A percentile compares a stretch with the other conserved stretches of the same genome.
phyloP scores from a whole-genome alignment of 2,888 invertebrate species.

The Leptopilina drosophilae region DNA sequence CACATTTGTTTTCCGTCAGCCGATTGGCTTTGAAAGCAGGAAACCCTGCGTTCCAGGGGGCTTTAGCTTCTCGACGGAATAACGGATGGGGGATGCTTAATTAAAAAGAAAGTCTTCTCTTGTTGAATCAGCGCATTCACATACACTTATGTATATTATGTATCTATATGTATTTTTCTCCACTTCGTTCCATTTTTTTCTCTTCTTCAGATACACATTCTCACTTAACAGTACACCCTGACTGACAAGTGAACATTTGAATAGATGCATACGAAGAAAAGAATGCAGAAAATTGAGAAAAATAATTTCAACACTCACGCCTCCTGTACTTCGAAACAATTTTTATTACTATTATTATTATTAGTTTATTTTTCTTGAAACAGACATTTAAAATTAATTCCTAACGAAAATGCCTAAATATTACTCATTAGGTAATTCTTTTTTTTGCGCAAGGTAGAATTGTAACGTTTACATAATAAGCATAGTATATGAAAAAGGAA shows the following conservation, averaged over 20 bases:
- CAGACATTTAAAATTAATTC: too few species aligned
- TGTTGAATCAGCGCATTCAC: constrained; percentile 37
- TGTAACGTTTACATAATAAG: background rate
- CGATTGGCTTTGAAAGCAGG: constrained; percentile 55
- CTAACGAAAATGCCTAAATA: too few species aligned
- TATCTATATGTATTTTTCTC: too few species aligned
- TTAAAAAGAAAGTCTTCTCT: constrained; percentile 52
- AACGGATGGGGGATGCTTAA: constrained; percentile 53
- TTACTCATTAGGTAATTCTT: too few species aligned
- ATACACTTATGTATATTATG: background rate
- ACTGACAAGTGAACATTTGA: background rate
- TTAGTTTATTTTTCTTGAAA: too few species aligned
- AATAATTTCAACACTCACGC: too few species aligned
- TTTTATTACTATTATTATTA: too few species aligned
- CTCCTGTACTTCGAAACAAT: too few species aligned
- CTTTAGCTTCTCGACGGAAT: constrained; percentile 45
- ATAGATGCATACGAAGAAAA: background rate
- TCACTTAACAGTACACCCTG: background rate
- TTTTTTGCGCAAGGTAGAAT: too few species aligned
- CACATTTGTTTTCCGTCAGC: constrained; percentile 66
- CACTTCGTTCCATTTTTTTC: background rate
- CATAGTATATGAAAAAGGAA: background rate
- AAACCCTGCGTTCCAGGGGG: constrained; percentile 44
- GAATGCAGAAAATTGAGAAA: too few species aligned
- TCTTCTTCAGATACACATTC: background rate